These are phyloP conservation scores for Hyles vespertilio DNA, from an alignment of 1,140 invertebrate species.

Conservation along the genomic window DNA sequence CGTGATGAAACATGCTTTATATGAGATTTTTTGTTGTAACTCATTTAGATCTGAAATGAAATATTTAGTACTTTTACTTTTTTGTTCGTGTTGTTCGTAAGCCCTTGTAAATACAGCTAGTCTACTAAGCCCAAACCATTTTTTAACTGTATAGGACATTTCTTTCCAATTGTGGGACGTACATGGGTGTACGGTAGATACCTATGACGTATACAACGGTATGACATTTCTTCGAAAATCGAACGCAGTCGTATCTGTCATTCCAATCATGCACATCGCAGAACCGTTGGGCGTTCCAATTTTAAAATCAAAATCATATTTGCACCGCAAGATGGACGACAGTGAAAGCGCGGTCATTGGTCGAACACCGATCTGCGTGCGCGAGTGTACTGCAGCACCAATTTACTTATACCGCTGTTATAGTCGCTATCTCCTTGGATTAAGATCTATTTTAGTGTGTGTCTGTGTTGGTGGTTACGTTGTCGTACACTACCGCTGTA, in stretches of 20 bases:
- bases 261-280: slow-evolving; percentile 16
- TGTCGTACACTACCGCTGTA: slow-evolving; percentile 61
- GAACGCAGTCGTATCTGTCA: slow-evolving; percentile 1
- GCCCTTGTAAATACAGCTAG: too few relatives aligned
- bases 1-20: too few relatives aligned
- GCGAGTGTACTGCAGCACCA: slow-evolving; percentile 41
- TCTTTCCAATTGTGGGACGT: too few relatives aligned
- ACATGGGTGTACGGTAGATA: too few relatives aligned
- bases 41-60: too few relatives aligned
- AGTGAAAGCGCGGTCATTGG: slow-evolving; percentile 72
- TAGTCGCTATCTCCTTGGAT: slow-evolving; percentile 2
- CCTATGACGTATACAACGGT: too few relatives aligned
- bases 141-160: too few relatives aligned
- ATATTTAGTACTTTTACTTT: too few relatives aligned
- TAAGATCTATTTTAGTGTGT: slow-evolving; percentile 29
- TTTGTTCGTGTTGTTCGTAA: too few relatives aligned
- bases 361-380: slow-evolving; percentile 55
- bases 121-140: too few relatives aligned
- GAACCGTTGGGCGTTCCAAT: slow-evolving; percentile 45
- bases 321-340: slow-evolving; percentile 53
- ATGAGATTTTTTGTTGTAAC: too few relatives aligned
- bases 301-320: slow-evolving; percentile 61
- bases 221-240: too few relatives aligned
- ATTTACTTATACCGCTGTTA: slow-evolving; percentile 12
- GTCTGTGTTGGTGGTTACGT: slow-evolving; percentile 21